These are phyloP conservation scores for Pseudonaja textilis DNA, from an alignment of 2,113 vertebrate genomes.

Conservation along the genomic window DNA sequence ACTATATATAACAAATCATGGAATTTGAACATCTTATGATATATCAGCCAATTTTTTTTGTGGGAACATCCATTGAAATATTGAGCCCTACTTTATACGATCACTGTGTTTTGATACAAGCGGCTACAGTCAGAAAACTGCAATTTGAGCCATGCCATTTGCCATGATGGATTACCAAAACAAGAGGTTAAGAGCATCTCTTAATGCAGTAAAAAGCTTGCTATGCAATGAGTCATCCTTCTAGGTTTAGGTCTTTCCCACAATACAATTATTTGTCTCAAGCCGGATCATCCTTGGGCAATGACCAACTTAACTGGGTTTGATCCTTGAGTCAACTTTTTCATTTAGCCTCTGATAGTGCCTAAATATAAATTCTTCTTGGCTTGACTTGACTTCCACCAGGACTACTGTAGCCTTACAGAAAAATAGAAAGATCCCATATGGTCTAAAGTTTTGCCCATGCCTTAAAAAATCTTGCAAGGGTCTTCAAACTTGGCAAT, in stretches of 20 bases:
- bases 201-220: not conserved
- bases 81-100: not conserved
- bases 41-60: not conserved
- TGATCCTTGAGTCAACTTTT: not conserved
- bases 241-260: not conserved
- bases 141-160: not conserved
- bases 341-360: not conserved
- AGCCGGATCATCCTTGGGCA: not conserved
- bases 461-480: not conserved
- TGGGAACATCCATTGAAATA: not conserved
- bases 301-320: not conserved
- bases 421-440: not conserved
- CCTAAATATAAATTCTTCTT: not conserved
- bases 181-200: not conserved
- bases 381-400: not conserved
- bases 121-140: not conserved
- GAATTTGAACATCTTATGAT: not conserved
- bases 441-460: not conserved
- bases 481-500: no score
- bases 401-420: not conserved
- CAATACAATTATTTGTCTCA: not conserved
- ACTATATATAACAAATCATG: not conserved
- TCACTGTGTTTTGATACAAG: not conserved
- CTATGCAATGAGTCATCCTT: not conserved
- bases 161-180: not conserved